Evolutionary conservation across 2,113 vertebrate species (phyloP).

Genomic region (Vidua chalybeata): DNA sequence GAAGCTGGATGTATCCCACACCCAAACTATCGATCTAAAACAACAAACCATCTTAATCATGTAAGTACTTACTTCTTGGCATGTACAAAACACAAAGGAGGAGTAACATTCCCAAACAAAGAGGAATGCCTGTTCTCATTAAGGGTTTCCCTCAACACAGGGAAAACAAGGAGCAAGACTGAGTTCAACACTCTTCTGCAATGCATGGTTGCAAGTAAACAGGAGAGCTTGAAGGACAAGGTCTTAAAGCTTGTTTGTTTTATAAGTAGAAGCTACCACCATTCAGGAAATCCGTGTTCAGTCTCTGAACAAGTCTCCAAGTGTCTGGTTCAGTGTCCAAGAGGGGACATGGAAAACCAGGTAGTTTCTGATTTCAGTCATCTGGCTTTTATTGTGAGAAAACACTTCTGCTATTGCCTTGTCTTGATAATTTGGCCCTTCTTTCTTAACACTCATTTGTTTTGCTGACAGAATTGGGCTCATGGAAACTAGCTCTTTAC

Average conservation of each 20-base stretch:
- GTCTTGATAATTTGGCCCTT: not conserved
- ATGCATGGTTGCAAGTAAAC: not conserved
- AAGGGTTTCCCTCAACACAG: not conserved
- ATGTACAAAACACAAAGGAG: not conserved
- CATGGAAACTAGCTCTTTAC: constrained; percentile 18
- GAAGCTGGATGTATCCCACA: not conserved
- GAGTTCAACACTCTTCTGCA: not conserved
- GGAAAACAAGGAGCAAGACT: not conserved
- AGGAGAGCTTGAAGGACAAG: not conserved
- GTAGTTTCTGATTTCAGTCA: not conserved
- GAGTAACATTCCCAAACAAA: not conserved
- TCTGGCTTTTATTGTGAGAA: not conserved
- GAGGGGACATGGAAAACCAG: not conserved
- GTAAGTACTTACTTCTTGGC: not conserved
- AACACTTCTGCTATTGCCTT: not conserved
- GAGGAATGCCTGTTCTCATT: constrained; percentile 9
- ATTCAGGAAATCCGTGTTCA: not conserved
- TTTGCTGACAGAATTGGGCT: not conserved
- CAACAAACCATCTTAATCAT: constrained; percentile 11
- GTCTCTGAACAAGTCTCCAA: not conserved
- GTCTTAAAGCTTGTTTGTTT: not conserved
- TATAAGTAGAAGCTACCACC: not conserved
- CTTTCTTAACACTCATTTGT: not conserved
- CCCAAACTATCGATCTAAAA: not conserved
- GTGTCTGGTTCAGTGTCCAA: not conserved